A percentile compares a stretch with the other conserved stretches of the same genome.
Evolutionary conservation across 2,797 vertebrate species (phyloP).

Genomic region (Hybognathus amarus): DNA sequence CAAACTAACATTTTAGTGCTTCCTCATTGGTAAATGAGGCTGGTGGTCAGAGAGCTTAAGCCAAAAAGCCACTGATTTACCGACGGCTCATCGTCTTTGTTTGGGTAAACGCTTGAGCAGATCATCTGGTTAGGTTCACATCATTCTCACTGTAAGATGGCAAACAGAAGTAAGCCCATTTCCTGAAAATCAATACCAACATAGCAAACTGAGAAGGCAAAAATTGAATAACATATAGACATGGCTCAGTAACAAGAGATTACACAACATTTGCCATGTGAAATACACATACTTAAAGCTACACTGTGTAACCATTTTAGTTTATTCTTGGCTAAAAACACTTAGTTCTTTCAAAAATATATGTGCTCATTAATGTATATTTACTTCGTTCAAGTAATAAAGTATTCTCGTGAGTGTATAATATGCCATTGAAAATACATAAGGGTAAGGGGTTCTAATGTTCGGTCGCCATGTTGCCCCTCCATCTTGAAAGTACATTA

Average conservation of each 20-base stretch:
- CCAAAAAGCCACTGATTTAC: conserved; percentile 48
- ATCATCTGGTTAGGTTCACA: conserved; percentile 58
- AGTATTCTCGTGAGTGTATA: too few species aligned
- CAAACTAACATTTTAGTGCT: conserved; percentile 25
- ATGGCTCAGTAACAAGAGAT: background rate
- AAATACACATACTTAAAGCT: too few species aligned
- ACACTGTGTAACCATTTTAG: too few species aligned
- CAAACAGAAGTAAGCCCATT: conserved; percentile 59
- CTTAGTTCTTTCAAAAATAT: too few species aligned
- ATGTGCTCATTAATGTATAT: too few species aligned
- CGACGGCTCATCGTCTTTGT: conserved; percentile 53
- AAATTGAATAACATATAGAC: conserved; percentile 4
- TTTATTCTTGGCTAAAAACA: too few species aligned
- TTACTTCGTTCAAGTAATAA: too few species aligned
- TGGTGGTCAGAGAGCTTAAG: conserved; percentile 25
- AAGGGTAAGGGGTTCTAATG: too few species aligned
- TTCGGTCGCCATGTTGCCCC: too few species aligned
- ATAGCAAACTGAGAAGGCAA: conserved; percentile 51
- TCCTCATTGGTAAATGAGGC: conserved; percentile 41
- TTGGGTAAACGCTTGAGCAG: conserved; percentile 54
- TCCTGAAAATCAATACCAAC: conserved; percentile 64
- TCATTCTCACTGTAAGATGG: conserved; percentile 60
- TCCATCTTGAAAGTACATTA: too few species aligned
- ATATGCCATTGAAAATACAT: too few species aligned
- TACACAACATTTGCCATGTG: background rate